Evolutionary conservation across 2,888 invertebrate genomes (phyloP), one percentile per base, ranked within the genome.

Genomic region (Punctoribates punctum): DNA sequence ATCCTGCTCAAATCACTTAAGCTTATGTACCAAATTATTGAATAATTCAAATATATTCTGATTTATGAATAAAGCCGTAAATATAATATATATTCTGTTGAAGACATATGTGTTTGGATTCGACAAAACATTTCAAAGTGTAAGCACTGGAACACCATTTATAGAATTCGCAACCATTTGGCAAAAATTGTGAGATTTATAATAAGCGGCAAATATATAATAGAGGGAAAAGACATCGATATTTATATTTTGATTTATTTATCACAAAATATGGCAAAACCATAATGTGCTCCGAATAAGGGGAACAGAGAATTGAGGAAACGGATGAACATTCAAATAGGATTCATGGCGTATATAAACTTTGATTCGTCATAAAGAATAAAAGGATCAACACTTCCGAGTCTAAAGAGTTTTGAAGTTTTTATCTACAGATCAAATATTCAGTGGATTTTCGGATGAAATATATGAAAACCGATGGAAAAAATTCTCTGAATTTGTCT

Each of bases 231-330:
- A 65, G 65, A 29, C 29, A 65, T 65, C 25, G 20, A 65, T 65
- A 65, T 65, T 65, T 65, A 29, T 29, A 17, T 9, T 34, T 65
- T 65, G 65, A 65, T 65, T 65, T 65, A 65, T 65, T 29, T 29
- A 27, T 38, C 29, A 25, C 1, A 65, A 65, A 65, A 34, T 9
- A 29, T 34, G 29, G 65, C 34, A 34, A 25, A 65, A 29, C 65
- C 27, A 65, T 65, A 65, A 65, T n/a, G 34, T 65, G 1, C 13
- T 27, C 27, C 15, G 34, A 29, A 34, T 57, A 5, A 23, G 20
- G 23, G 2, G 34, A 29, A 34, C 25, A 5, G 8, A 6, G 23
- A 57, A 34, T 2, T 5, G n/a, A 34, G 65, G 38, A 65, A 65
- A 65, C 34, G 38, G 27, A 25, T 38, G 17, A 4, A 65, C 20